Evolutionary conservation across 92 coral and sea anemone species (phyloP).

Genomic region (Parazoanthus darwini): DNA sequence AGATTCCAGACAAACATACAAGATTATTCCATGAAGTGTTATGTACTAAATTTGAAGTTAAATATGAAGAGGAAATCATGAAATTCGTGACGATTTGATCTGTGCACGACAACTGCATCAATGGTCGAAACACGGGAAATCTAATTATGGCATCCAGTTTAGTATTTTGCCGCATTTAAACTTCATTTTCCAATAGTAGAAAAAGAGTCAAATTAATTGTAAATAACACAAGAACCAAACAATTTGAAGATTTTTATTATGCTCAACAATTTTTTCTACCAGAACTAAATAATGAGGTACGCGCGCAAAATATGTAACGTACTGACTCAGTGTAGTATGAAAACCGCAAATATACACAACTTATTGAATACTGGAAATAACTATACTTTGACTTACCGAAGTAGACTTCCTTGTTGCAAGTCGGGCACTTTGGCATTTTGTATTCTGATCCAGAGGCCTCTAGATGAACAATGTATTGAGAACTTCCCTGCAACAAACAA

Average conservation of each 20-base stretch:
- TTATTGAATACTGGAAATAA: neutral
- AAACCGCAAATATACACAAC: neutral
- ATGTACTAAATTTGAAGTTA: neutral
- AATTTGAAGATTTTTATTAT: neutral
- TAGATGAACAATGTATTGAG: neutral
- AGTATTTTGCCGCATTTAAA: neutral
- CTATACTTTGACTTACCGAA: neutral
- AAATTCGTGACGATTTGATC: neutral
- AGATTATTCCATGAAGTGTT: neutral
- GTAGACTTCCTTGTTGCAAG: slow-evolving; percentile 21
- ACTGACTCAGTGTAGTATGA: neutral
- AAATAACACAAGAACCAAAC: neutral
- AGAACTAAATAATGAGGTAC: neutral
- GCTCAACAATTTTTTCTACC: neutral
- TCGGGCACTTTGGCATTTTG: slow-evolving; percentile 19
- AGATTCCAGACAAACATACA: neutral
- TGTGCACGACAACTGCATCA: neutral
- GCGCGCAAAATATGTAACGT: neutral
- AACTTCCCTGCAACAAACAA: neutral
- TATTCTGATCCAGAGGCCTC: neutral
- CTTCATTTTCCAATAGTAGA: neutral
- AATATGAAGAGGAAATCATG: neutral
- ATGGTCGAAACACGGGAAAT: neutral
- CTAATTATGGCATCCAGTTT: neutral
- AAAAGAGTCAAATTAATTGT: neutral